Evolutionary conservation across 2,113 vertebrate genomes (phyloP).

Genomic region (Camelus dromedarius): DNA sequence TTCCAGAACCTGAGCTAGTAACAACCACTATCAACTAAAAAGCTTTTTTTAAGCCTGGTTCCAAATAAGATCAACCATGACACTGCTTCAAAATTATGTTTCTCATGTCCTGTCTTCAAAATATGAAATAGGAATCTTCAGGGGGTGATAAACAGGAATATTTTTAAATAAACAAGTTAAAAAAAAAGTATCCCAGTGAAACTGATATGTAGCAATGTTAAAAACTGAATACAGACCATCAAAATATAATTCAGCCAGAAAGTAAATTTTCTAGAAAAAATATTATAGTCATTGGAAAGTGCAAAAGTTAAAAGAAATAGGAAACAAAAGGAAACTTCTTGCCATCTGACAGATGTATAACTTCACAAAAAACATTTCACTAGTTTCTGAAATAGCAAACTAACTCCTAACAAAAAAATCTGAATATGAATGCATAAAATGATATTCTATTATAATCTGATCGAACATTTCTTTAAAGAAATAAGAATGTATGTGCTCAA

Average conservation of each 20-base stretch:
- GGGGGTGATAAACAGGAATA: not conserved
- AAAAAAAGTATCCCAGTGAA: not conserved
- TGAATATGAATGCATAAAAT: not conserved
- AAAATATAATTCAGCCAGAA: slow-evolving; percentile 12
- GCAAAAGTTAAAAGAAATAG: not conserved
- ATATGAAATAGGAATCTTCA: not conserved
- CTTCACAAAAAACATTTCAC: slow-evolving; percentile 1
- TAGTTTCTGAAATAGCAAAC: not conserved
- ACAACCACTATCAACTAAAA: not conserved
- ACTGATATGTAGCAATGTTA: not conserved
- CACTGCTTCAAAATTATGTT: not conserved
- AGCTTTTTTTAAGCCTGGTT: not conserved
- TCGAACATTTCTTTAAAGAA: not conserved
- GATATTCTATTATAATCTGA: not conserved
- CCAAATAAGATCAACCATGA: not conserved
- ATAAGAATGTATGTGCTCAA: not conserved
- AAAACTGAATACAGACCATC: not conserved
- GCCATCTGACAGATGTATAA: not conserved
- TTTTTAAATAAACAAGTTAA: not conserved
- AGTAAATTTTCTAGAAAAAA: slow-evolving; percentile 23
- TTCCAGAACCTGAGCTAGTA: not conserved
- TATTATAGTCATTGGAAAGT: slow-evolving; percentile 48
- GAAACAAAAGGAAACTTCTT: not conserved
- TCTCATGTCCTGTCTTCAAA: not conserved
- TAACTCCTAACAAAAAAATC: not conserved